A percentile compares a stretch with the other conserved stretches of the same genome.
Evolutionary conservation across 2,797 vertebrate species (phyloP).

Genomic region (Esox masquinongy): DNA sequence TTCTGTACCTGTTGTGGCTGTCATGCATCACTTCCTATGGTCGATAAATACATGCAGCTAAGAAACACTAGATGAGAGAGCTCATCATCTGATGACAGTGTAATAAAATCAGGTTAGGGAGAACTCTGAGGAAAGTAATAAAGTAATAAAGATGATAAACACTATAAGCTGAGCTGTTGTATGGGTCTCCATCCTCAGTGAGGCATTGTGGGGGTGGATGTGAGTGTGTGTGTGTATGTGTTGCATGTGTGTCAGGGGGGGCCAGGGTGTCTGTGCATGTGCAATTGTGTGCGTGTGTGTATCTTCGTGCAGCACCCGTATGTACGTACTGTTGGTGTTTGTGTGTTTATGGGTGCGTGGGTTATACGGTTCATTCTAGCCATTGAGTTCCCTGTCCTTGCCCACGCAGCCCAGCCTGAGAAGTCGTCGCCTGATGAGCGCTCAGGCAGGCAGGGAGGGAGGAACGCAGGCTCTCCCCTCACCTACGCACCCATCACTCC

Average conservation of each 20-base stretch:
- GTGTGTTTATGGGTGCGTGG: slow-evolving; percentile 11
- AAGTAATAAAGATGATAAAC: slow-evolving; percentile 76
- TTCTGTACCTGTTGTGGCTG: slow-evolving; percentile 43
- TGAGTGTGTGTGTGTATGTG: slow-evolving; percentile 33
- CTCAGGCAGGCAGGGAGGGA: slow-evolving; percentile 4
- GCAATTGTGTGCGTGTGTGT: slow-evolving; percentile 11
- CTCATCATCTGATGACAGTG: slow-evolving; percentile 74
- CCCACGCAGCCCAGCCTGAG: slow-evolving; percentile 64
- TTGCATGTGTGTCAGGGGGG: slow-evolving; percentile 13
- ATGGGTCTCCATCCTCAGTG: not conserved
- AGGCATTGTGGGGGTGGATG: not conserved
- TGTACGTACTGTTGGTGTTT: slow-evolving; percentile 9
- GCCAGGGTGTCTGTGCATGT: slow-evolving; percentile 14
- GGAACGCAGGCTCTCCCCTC: slow-evolving; percentile 64
- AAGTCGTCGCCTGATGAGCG: slow-evolving; percentile 60
- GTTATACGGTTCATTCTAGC: slow-evolving; percentile 48
- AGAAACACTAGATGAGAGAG: slow-evolving; percentile 59
- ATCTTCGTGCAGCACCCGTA: slow-evolving; percentile 17
- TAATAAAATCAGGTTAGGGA: slow-evolving; percentile 76
- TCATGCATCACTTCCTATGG: slow-evolving; percentile 52
- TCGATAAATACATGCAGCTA: slow-evolving; percentile 49
- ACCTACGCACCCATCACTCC: slow-evolving; percentile 63
- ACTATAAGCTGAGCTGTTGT: slow-evolving; percentile 43
- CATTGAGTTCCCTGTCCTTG: slow-evolving; percentile 52
- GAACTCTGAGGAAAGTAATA: slow-evolving; percentile 74